phyloP scores from a whole-genome alignment of 2,113 vertebrate species.

The Triplophysa rosa region DNA sequence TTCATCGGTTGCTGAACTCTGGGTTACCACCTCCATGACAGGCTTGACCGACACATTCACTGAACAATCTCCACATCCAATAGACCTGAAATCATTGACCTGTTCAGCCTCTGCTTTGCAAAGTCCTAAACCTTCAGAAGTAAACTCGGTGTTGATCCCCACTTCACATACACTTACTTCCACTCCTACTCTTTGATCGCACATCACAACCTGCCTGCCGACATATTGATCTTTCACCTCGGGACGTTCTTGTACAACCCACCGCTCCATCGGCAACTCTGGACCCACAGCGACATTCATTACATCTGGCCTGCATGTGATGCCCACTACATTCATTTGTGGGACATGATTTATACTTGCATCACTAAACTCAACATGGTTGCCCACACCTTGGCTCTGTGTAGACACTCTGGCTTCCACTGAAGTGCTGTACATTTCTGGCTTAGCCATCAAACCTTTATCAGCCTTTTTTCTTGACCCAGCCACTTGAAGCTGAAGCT shows the following conservation, averaged over 20 bases:
- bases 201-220: conserved; percentile 64
- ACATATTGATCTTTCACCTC: conserved; percentile 74
- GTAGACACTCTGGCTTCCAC: conserved; percentile 80
- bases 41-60: conserved; percentile 74
- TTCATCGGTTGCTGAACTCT: conserved; percentile 71
- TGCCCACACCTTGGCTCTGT: conserved; percentile 82
- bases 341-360: conserved; percentile 64
- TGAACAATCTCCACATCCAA: conserved; percentile 86
- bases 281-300: conserved; percentile 70
- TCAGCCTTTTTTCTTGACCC: conserved; percentile 86
- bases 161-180: conserved; percentile 72
- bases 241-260: conserved; percentile 80
- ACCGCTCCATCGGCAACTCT: conserved; percentile 79
- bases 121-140: conserved; percentile 36
- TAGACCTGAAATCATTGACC: conserved; percentile 67
- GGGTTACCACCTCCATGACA: conserved; percentile 68
- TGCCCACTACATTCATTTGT: conserved; percentile 67
- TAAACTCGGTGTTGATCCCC: conserved; percentile 82
- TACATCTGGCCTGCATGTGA: conserved; percentile 73
- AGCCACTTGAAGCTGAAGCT: conserved; percentile 89
- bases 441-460: conserved; percentile 81
- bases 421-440: conserved; percentile 74
- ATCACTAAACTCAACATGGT: conserved; percentile 69
- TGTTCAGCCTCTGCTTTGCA: conserved; percentile 33
- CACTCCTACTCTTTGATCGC: conserved; percentile 70